Conservation (phyloP, 2,113 vertebrate species). For the Lepus timidus region DNA sequence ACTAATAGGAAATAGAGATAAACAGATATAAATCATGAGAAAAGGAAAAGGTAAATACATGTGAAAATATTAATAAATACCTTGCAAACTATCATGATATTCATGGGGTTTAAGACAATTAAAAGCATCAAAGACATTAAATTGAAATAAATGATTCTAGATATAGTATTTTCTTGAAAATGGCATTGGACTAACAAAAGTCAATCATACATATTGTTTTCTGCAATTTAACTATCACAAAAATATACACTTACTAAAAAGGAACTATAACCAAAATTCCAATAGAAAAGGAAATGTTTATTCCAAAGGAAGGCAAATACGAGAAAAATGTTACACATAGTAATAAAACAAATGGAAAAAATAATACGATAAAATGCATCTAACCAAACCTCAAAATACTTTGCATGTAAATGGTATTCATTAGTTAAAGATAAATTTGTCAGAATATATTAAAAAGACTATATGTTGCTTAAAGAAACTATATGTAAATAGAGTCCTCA, state of each 20-base stretch:
- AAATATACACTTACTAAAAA: neutral
- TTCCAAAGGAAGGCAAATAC: neutral
- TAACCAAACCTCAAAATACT: neutral
- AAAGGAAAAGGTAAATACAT: neutral
- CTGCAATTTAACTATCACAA: neutral
- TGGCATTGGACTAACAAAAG: neutral
- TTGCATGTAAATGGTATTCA: neutral
- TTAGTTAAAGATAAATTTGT: neutral
- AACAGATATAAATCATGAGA: neutral
- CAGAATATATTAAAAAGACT: neutral
- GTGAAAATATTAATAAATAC: neutral
- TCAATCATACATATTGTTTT: neutral
- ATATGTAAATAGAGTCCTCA: neutral
- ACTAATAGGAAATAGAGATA: neutral
- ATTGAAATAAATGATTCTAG: neutral
- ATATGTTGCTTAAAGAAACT: neutral
- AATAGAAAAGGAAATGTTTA: neutral
- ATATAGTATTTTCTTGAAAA: neutral
- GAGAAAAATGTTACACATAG: neutral
- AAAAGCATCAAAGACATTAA: neutral
- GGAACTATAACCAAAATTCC: neutral
- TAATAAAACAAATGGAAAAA: neutral
- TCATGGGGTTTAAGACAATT: neutral
- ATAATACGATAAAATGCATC: neutral
- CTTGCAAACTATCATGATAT: too few species aligned